These are phyloP conservation scores for Calameuta pallipes DNA, from an alignment of 2,888 invertebrate genomes.

Conservation along the genomic window DNA sequence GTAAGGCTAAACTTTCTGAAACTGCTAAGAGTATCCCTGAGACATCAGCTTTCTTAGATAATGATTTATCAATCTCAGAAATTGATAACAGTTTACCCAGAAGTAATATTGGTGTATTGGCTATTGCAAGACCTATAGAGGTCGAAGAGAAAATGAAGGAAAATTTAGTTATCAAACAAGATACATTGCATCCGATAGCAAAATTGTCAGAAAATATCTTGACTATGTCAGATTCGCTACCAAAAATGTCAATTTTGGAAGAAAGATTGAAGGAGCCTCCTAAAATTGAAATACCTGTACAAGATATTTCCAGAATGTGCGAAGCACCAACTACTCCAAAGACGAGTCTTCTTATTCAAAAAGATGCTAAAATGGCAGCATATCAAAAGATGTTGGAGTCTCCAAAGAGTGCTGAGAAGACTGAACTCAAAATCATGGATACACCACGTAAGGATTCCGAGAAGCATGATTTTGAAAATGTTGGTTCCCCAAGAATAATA, in stretches of 20 bases:
- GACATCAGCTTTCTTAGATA: background rate
- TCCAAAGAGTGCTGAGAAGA: conserved; percentile 34
- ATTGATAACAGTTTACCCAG: background rate
- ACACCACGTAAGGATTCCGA: conserved; percentile 55
- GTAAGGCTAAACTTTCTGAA: conserved; percentile 41
- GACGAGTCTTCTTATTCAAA: conserved; percentile 53
- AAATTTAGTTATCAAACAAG: background rate
- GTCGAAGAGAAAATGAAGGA: background rate
- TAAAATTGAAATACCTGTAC: conserved; percentile 56
- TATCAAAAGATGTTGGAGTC: conserved; percentile 51
- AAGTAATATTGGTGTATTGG: background rate
- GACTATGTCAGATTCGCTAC: conserved; percentile 39
- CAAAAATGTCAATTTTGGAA: conserved; percentile 54
- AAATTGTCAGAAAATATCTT: conserved; percentile 29
- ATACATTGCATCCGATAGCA: background rate
- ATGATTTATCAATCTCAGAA: background rate
- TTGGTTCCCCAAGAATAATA: conserved; percentile 62
- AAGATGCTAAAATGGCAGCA: conserved; percentile 44
- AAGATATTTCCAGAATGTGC: conserved; percentile 41
- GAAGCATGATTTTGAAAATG: conserved; percentile 55
- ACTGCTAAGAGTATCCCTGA: background rate
- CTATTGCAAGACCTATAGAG: background rate
- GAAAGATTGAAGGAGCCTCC: conserved; percentile 58
- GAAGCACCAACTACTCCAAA: conserved; percentile 48
- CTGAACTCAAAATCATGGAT: conserved; percentile 46